Base-by-base conservation (phyloP, 2,113 vertebrate genomes). In the Kryptolebias marmoratus region DNA sequence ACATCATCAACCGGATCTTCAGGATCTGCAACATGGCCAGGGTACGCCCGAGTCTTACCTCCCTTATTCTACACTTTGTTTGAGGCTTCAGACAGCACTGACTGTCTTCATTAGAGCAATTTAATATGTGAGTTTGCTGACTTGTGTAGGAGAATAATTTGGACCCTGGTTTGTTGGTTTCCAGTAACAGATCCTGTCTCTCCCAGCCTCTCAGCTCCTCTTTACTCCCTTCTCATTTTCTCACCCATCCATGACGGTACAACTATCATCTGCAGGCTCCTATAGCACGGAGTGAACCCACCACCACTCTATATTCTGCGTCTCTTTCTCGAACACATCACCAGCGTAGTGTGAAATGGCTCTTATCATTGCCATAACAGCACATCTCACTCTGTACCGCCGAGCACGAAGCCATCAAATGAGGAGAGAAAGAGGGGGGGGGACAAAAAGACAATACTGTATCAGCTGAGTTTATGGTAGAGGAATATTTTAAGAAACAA, bases 11-110 rank as follows among this genome's bases (percentile, higher is more conserved):
- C 88, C 93, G 97, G 56, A 97, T 99, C 95, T 99, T 99, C 91
- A 96, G 97, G 85, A 99, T 99, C 92, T 98, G 97, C 88, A 99
- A 98, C 92, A 98, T 98, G 96, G 97, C 97, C 74, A 90, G 97
- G 94, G 97, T 98, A 53, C 45, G 31, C 18, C 31, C 16, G 22
- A 22, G 22, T 22, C 22, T 22, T 22, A 22, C 22, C 22, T 22
- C 22, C 22, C 22, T 22, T 22, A 22, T 22, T 22, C 22, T 22
- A 22, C 22, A 22, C 22, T 22, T 22, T 22, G 22, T 22, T 22
- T 22, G 22, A 22, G 22, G 22, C 22, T 22, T 22, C 22, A 22
- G 22, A 22, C 22, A 22, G 22, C 22, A 22, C 22, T 22, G 22
- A 22, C 22, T 22, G 22, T 22, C 22, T 22, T 22, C 22, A 22